Conservation (phyloP, 1,140 invertebrate genomes). For the Augochlora pura region DNA sequence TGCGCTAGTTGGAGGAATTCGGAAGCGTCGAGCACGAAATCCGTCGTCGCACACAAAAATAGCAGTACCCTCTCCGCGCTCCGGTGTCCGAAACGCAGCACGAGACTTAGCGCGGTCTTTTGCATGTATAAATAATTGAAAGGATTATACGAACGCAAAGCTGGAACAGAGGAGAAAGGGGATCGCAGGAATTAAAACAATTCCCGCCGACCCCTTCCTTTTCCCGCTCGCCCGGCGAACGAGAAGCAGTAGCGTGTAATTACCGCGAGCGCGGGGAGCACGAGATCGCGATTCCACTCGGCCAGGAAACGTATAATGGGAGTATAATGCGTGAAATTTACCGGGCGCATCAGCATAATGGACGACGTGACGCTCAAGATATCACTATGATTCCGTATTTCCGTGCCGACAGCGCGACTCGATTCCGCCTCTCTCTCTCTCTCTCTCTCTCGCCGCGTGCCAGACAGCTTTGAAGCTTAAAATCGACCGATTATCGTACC, state of each 20-base stretch:
- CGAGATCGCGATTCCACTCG: conserved; percentile 60
- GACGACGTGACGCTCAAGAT: conserved; percentile 65
- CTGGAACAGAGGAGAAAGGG: conserved; percentile 16
- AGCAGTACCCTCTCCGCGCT: too few species aligned
- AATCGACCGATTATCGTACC: conserved; percentile 45
- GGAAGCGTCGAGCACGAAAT: neutral
- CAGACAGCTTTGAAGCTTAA: conserved; percentile 43
- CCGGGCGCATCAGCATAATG: conserved; percentile 66
- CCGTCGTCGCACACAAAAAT: neutral
- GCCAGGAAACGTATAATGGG: conserved; percentile 66
- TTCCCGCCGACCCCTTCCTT: conserved; percentile 10
- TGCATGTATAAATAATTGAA: neutral
- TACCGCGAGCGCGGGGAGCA: conserved; percentile 58
- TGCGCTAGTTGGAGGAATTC: too few species aligned
- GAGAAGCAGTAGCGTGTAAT: conserved; percentile 62
- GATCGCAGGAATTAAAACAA: conserved; percentile 59
- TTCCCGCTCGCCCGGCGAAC: neutral
- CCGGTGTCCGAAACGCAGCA: neutral
- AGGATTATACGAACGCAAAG: conserved; percentile 2
- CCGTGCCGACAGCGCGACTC: conserved; percentile 49
- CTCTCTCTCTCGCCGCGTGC: conserved; percentile 20
- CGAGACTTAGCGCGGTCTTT: neutral
- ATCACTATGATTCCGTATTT: conserved; percentile 66
- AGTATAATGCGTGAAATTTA: conserved; percentile 68
- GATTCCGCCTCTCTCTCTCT: conserved; percentile 37